A percentile compares a stretch with the other conserved stretches of the same genome.
These are phyloP conservation scores for Drosophila subsilvestris DNA, from an alignment of 2,888 invertebrate genomes.

Conservation along the genomic window DNA sequence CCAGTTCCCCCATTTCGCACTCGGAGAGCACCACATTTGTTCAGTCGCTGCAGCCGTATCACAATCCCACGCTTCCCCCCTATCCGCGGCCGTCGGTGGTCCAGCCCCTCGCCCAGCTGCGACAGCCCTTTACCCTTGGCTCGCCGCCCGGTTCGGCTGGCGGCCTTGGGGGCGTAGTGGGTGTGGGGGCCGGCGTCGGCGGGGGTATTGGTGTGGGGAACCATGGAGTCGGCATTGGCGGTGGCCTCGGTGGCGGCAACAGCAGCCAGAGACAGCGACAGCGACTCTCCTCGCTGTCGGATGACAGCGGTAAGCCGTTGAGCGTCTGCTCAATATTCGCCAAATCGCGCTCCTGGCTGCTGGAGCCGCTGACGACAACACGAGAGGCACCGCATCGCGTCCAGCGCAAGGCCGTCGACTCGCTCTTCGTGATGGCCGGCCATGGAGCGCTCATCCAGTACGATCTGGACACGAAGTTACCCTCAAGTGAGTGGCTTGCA, in stretches of 20 bases:
- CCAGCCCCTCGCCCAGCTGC: slow-evolving; percentile 93
- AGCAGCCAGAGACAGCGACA: slow-evolving; percentile 85
- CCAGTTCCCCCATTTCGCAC: slow-evolving; percentile 88
- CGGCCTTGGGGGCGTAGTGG: slow-evolving; percentile 31
- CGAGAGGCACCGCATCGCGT: slow-evolving; percentile 83
- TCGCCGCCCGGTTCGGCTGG: slow-evolving; percentile 77
- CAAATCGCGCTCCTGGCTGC: slow-evolving; percentile 90
- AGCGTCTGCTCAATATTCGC: slow-evolving; percentile 92
- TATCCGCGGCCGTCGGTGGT: slow-evolving; percentile 93
- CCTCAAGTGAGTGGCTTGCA: slow-evolving; percentile 79
- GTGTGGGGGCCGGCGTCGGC: slow-evolving; percentile 36
- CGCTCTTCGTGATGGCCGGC: slow-evolving; percentile 95
- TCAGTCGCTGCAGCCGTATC: slow-evolving; percentile 87
- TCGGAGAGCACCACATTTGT: slow-evolving; percentile 83
- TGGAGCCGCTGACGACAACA: slow-evolving; percentile 84
- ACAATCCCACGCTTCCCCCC: slow-evolving; percentile 95
- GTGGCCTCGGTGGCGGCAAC: slow-evolving; percentile 80
- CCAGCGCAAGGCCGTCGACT: slow-evolving; percentile 88
- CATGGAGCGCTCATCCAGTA: slow-evolving; percentile 95
- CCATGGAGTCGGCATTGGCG: slow-evolving; percentile 36
- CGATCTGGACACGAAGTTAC: slow-evolving; percentile 91
- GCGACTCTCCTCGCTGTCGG: slow-evolving; percentile 89
- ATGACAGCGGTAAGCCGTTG: slow-evolving; percentile 88
- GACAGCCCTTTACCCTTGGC: slow-evolving; percentile 86
- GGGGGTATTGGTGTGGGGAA: slow-evolving; percentile 34